These are phyloP conservation scores for Eupithecia vulgata DNA, from an alignment of 2,888 invertebrate genomes.

Conservation along the genomic window DNA sequence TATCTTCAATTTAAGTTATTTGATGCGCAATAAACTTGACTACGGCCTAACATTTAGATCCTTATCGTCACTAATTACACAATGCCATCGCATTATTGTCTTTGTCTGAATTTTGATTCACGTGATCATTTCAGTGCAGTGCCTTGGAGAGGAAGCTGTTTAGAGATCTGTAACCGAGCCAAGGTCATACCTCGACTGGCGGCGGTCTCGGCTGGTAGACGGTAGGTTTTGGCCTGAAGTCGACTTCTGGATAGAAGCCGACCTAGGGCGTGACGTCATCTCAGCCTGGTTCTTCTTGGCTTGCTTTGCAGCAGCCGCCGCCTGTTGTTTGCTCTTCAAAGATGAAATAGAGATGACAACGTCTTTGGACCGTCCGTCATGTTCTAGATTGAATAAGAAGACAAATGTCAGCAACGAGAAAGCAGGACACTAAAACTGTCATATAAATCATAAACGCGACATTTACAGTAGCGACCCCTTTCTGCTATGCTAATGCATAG, in stretches of 20 bases:
- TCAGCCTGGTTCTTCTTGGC: slow-evolving; percentile 79
- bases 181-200: slow-evolving; percentile 74
- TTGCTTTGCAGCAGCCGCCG: slow-evolving; percentile 77
- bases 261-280: slow-evolving; percentile 66
- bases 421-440: background rate
- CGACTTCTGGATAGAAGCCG: slow-evolving; percentile 76
- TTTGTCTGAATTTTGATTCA: slow-evolving; percentile 19
- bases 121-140: slow-evolving; percentile 36
- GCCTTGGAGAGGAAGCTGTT: slow-evolving; percentile 40
- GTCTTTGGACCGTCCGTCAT: slow-evolving; percentile 72
- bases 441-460: background rate
- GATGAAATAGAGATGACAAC: slow-evolving; percentile 77
- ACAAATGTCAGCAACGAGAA: slow-evolving; percentile 2
- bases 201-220: slow-evolving; percentile 68
- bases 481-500: no score
- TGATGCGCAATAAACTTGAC: slow-evolving; percentile 9
- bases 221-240: slow-evolving; percentile 69
- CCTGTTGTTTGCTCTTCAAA: slow-evolving; percentile 76
- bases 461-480: no score
- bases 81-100: slow-evolving; percentile 20
- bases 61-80: slow-evolving; percentile 9
- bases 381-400: slow-evolving; percentile 54
- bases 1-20: background rate
- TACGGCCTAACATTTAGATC: background rate
- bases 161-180: slow-evolving; percentile 73